A percentile compares a stretch with the other conserved stretches of the same genome.
phyloP scores from a whole-genome alignment of 2,113 vertebrate genomes.

The Leptobrachium leishanense region DNA sequence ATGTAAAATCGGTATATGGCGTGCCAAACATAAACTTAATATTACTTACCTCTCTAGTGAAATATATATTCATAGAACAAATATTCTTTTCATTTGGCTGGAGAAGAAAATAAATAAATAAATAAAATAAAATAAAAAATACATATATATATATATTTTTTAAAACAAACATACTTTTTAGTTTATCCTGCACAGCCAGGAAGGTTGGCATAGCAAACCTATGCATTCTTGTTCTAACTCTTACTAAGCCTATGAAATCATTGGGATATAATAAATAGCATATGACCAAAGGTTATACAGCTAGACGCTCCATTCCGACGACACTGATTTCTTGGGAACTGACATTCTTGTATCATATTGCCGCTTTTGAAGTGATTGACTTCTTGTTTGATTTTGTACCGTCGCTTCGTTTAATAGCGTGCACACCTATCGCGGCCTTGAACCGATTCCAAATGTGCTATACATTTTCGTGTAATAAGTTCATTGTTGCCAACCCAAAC shows the following conservation, averaged over 20 bases:
- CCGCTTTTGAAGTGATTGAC: slow-evolving; percentile 77
- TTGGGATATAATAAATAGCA: slow-evolving; percentile 68
- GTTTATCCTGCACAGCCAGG: slow-evolving; percentile 7
- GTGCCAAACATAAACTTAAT: neutral
- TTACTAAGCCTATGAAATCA: slow-evolving; percentile 42
- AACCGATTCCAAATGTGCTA: slow-evolving; percentile 83
- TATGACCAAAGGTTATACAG: slow-evolving; percentile 65
- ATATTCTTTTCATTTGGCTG: slow-evolving; percentile 8
- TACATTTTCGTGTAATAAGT: slow-evolving; percentile 82
- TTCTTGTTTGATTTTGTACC: slow-evolving; percentile 72
- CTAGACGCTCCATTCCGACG: slow-evolving; percentile 68
- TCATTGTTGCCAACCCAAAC: slow-evolving; percentile 82
- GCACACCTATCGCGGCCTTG: slow-evolving; percentile 85
- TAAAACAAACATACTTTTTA: neutral
- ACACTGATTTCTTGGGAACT: slow-evolving; percentile 72
- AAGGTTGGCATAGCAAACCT: slow-evolving; percentile 20
- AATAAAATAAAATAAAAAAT: no score
- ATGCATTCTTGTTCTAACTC: slow-evolving; percentile 48
- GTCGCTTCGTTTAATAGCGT: slow-evolving; percentile 78
- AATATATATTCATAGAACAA: neutral
- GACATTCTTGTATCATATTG: slow-evolving; percentile 65
- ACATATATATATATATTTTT: neutral
- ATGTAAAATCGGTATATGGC: no score
- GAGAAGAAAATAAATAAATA: slow-evolving; percentile 20
- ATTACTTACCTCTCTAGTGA: neutral